phyloP scores from a whole-genome alignment of 2,888 invertebrate genomes.

The Chrysina gloriosa region DNA sequence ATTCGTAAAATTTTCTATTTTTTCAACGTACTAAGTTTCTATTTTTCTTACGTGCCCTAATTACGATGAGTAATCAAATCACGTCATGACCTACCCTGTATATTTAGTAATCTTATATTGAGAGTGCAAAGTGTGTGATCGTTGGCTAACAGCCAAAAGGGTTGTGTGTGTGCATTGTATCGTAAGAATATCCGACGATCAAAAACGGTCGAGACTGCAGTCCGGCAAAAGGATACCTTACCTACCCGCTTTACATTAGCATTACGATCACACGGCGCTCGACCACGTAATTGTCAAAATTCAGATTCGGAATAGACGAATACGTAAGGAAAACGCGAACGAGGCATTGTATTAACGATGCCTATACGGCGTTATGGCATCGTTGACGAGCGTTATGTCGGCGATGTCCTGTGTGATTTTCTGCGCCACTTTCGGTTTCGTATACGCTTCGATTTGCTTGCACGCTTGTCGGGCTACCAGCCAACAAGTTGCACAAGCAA shows the following conservation, averaged over 20 bases:
- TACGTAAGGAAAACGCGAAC: slow-evolving; percentile 1
- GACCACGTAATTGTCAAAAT: slow-evolving; percentile 34
- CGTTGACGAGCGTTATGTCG: background rate
- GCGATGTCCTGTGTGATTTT: background rate
- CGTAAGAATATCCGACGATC: background rate
- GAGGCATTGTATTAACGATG: background rate
- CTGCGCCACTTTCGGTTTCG: slow-evolving; percentile 15
- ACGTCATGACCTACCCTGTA: slow-evolving; percentile 20
- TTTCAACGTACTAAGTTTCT: slow-evolving; percentile 1
- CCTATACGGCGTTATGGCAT: background rate
- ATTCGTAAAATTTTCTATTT: background rate
- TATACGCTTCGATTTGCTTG: background rate
- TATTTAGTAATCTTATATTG: slow-evolving; percentile 17
- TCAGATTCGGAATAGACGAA: slow-evolving; percentile 21
- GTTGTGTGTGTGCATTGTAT: background rate
- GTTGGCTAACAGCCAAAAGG: slow-evolving; percentile 17
- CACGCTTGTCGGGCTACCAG: background rate
- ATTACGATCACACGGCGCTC: slow-evolving; percentile 12
- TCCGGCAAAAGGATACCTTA: background rate
- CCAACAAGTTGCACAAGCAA: background rate
- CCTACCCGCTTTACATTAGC: background rate
- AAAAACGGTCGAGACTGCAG: background rate
- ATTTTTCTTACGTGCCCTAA: background rate
- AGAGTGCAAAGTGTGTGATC: background rate
- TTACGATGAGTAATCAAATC: slow-evolving; percentile 11